phyloP scores from a whole-genome alignment of 1,140 invertebrate species.

The Anastatus disparis region DNA sequence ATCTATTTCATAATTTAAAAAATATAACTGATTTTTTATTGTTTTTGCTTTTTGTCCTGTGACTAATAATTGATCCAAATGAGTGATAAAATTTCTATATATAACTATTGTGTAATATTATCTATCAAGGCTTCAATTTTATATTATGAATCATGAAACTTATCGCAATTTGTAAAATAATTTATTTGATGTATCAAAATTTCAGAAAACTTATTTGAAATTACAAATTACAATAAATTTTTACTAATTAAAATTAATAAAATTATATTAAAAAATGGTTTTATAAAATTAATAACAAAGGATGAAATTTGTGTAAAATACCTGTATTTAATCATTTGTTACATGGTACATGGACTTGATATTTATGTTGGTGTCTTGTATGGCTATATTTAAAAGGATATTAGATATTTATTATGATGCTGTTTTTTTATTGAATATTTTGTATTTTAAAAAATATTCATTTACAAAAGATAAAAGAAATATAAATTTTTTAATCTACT shows the following conservation, averaged over 20 bases:
- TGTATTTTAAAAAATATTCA: not conserved
- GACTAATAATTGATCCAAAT: too few species aligned
- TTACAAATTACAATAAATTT: not conserved
- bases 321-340: conserved; percentile 15
- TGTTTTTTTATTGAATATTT: conserved; percentile 41
- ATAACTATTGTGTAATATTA: too few species aligned
- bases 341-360: conserved; percentile 35
- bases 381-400: not conserved
- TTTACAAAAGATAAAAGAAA: not conserved
- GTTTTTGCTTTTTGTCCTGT: too few species aligned
- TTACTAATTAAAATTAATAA: not conserved
- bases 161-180: too few species aligned
- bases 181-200: too few species aligned
- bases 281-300: not conserved
- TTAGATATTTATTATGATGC: conserved; percentile 12
- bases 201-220: too few species aligned
- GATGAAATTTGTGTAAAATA: conserved; percentile 27
- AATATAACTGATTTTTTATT: too few species aligned
- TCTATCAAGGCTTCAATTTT: too few species aligned
- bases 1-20: too few species aligned
- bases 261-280: not conserved
- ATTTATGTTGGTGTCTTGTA: conserved; percentile 13
- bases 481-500: not conserved
- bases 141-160: too few species aligned
- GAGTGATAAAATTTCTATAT: too few species aligned